Conservation (phyloP, 1,140 invertebrate species). For the Mesaphorura yosii region DNA sequence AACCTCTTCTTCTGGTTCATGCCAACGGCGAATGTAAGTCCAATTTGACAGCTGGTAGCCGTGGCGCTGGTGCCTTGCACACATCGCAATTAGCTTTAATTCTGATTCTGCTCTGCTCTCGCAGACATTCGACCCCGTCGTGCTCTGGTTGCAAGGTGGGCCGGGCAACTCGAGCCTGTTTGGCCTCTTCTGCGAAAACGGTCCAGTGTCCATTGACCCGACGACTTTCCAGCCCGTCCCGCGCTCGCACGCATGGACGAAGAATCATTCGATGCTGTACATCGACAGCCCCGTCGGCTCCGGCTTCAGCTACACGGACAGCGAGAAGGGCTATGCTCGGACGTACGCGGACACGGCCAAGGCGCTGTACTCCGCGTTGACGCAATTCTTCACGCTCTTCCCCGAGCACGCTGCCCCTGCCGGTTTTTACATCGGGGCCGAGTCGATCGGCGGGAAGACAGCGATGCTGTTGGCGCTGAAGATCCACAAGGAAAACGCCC, state of each 20-base stretch:
- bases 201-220: constrained; percentile 56
- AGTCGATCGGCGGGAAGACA: constrained; percentile 39
- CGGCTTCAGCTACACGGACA: constrained; percentile 27
- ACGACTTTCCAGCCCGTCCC: constrained; percentile 45
- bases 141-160: constrained; percentile 76
- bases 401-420: constrained; percentile 26
- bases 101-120: too few species aligned
- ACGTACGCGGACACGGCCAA: constrained; percentile 14
- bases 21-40: constrained; percentile 37
- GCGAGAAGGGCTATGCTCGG: constrained; percentile 18
- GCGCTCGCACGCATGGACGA: constrained; percentile 61
- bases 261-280: constrained; percentile 61
- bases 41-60: too few species aligned
- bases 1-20: constrained; percentile 45
- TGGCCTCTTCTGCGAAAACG: constrained; percentile 70
- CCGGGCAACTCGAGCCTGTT: constrained; percentile 68
- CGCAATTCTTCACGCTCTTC: constrained; percentile 31
- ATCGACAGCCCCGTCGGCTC: constrained; percentile 80
- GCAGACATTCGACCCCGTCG: constrained; percentile 59
- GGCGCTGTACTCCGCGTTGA: constrained; percentile 22
- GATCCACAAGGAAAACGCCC: neutral
- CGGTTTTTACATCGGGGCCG: constrained; percentile 39
- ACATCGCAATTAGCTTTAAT: too few species aligned
- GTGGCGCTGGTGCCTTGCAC: too few species aligned
- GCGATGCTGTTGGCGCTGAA: neutral